Percentiles rank a stretch among this genome's conserved stretches.
Evolutionary conservation across 2,113 vertebrate species (phyloP).

Genomic region (Eretmochelys imbricata): DNA sequence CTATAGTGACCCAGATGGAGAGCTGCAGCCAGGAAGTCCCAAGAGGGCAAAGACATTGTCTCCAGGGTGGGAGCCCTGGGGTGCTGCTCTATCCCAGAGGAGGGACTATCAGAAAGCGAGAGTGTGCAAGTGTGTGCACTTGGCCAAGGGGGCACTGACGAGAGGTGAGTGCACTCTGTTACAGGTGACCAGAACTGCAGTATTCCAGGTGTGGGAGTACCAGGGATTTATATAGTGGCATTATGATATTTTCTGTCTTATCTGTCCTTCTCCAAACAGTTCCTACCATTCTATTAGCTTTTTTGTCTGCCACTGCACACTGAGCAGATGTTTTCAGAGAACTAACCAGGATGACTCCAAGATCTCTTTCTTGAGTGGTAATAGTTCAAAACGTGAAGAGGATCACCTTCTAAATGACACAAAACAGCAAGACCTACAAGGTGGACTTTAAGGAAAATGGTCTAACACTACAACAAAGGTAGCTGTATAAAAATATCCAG

Average conservation of each 20-base stretch:
- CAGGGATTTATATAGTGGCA: not conserved
- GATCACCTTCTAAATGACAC: not conserved
- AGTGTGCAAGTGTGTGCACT: no score
- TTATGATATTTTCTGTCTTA: not conserved
- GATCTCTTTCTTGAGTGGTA: not conserved
- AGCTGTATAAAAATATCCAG: constrained; percentile 63
- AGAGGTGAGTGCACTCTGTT: no score
- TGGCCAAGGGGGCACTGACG: no score
- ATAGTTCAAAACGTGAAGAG: not conserved
- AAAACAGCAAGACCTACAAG: constrained; percentile 37
- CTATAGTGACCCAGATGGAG: no score
- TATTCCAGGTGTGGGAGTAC: not conserved
- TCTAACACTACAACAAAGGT: constrained; percentile 47
- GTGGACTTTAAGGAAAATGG: not conserved
- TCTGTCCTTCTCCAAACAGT: not conserved
- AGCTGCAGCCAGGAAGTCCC: no score
- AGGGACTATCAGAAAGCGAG: no score
- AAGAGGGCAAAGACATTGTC: no score
- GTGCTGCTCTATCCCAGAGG: no score
- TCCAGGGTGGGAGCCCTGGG: no score
- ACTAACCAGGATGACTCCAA: not conserved
- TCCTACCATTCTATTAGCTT: not conserved
- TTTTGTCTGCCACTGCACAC: no score
- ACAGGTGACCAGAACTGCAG: not conserved
- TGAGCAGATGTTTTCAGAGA: not conserved